Evolutionary conservation across 2,797 vertebrate species (phyloP).

Genomic region (Hyperoplus immaculatus): DNA sequence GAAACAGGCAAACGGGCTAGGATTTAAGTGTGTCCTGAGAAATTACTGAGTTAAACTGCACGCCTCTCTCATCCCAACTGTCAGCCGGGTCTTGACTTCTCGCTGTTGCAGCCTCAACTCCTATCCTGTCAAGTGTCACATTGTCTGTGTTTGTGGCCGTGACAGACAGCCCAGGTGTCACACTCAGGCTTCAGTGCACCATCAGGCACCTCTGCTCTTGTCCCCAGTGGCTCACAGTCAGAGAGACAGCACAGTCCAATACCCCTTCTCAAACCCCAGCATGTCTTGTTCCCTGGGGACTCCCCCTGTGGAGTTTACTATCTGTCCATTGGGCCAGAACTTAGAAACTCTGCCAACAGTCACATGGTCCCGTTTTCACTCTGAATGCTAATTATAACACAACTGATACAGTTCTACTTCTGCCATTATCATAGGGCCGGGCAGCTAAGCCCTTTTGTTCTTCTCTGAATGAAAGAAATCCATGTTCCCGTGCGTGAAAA

Average conservation of each 20-base stretch:
- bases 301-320: constrained; percentile 75
- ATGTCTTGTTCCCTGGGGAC: constrained; percentile 74
- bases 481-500: no score
- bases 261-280: constrained; percentile 74
- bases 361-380: constrained; percentile 70
- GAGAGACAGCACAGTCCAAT: constrained; percentile 81
- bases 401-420: constrained; percentile 46
- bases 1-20: constrained; percentile 57
- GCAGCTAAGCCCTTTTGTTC: constrained; percentile 11
- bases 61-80: constrained; percentile 78
- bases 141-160: constrained; percentile 81
- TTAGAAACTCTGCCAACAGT: constrained; percentile 73
- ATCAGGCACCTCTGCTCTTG: constrained; percentile 79
- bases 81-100: constrained; percentile 80
- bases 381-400: constrained; percentile 72
- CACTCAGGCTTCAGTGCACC: constrained; percentile 86
- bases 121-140: constrained; percentile 84
- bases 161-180: constrained; percentile 86
- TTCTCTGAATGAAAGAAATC: no score
- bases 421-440: constrained; percentile 26
- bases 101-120: constrained; percentile 78
- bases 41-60: constrained; percentile 77
- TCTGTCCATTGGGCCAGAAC: constrained; percentile 81
- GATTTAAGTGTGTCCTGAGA: constrained; percentile 71
- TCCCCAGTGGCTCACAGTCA: constrained; percentile 84